Evolutionary conservation across 2,797 vertebrate genomes (phyloP).

Genomic region (Notamacropus eugenii): DNA sequence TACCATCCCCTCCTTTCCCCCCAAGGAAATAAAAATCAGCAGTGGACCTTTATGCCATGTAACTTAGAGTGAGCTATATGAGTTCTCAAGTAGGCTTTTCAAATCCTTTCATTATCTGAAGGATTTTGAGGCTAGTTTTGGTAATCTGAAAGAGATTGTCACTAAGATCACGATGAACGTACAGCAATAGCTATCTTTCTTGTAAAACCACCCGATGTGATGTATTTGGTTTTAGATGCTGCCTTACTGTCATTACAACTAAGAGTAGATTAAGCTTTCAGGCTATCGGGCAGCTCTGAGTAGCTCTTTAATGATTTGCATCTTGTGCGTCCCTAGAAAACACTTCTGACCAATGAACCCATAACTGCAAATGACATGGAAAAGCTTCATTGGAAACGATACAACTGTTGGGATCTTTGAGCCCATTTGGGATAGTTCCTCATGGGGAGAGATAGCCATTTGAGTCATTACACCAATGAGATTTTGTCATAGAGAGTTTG

Average conservation of each 20-base stretch:
- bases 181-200: background rate
- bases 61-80: background rate
- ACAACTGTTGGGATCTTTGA: constrained; percentile 71
- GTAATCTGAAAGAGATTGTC: constrained; percentile 49
- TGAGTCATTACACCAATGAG: constrained; percentile 56
- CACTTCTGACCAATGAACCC: constrained; percentile 80
- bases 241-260: constrained; percentile 63
- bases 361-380: constrained; percentile 73
- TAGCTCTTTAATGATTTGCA: constrained; percentile 72
- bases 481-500: constrained; percentile 52
- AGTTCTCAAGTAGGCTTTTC: constrained; percentile 29
- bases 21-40: constrained; percentile 14
- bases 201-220: constrained; percentile 10
- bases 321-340: constrained; percentile 70
- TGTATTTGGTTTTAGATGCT: constrained; percentile 40
- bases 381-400: constrained; percentile 77
- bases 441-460: constrained; percentile 71
- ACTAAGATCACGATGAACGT: background rate
- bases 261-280: constrained; percentile 73
- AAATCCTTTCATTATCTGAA: constrained; percentile 32
- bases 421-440: constrained; percentile 72
- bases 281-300: constrained; percentile 71
- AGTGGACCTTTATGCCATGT: constrained; percentile 18
- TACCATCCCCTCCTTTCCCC: background rate
- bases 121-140: constrained; percentile 47